Evolutionary conservation across 1,140 invertebrate species (phyloP).

Genomic region (Gonatopus flavifemur): DNA sequence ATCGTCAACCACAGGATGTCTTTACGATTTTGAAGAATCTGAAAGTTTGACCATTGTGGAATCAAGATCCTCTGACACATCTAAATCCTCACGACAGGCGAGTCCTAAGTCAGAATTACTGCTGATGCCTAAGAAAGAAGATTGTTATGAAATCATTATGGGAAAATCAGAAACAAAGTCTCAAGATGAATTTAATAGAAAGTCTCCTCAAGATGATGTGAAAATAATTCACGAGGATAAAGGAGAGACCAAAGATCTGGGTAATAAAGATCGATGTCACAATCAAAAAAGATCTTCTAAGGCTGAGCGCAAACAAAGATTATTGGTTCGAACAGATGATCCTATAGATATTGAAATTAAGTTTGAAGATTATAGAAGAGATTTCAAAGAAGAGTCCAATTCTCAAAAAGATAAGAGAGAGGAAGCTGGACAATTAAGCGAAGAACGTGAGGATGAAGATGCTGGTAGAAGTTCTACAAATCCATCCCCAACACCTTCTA

Average conservation of each 20-base stretch:
- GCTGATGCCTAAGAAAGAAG: conserved; percentile 29
- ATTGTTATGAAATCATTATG: conserved; percentile 39
- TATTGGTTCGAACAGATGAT: conserved; percentile 49
- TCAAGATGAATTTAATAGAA: too few species aligned
- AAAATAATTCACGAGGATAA: conserved; percentile 3
- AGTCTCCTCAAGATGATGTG: not conserved
- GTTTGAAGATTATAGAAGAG: conserved; percentile 45
- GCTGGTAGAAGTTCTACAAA: conserved; percentile 50
- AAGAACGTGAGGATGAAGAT: conserved; percentile 52
- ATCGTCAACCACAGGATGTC: conserved; percentile 21
- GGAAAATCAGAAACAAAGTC: conserved; percentile 24
- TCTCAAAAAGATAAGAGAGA: conserved; percentile 39
- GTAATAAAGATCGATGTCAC: conserved; percentile 23
- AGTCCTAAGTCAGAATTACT: conserved; percentile 28
- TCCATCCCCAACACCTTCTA: conserved; percentile 51
- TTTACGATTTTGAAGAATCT: conserved; percentile 46
- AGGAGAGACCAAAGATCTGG: conserved; percentile 29
- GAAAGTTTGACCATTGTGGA: conserved; percentile 36
- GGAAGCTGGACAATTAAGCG: conserved; percentile 40
- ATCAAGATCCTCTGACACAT: conserved; percentile 34
- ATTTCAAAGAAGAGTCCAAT: conserved; percentile 32
- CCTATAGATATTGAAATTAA: conserved; percentile 48
- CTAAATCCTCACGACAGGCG: conserved; percentile 29
- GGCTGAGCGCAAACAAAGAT: conserved; percentile 48
- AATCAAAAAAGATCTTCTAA: conserved; percentile 46